Conservation (phyloP, 2,113 vertebrate species). For the Strigops habroptila region DNA sequence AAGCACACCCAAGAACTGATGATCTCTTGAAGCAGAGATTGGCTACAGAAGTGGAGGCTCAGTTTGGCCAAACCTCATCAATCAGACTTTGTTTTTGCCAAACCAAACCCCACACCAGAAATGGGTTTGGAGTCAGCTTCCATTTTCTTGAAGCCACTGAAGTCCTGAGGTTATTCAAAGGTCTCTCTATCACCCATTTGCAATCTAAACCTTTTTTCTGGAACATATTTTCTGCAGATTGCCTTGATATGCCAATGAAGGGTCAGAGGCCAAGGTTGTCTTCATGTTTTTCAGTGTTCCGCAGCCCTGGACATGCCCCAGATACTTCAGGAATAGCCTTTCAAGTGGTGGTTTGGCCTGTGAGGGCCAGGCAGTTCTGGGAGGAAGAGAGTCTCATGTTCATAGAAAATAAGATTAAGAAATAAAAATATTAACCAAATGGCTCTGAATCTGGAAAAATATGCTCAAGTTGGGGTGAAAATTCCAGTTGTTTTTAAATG, state of each 20-base stretch:
- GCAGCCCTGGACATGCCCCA: neutral
- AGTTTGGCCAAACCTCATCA: slow-evolving; percentile 64
- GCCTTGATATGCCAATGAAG: neutral
- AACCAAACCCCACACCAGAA: slow-evolving; percentile 53
- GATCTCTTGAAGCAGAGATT: slow-evolving; percentile 24
- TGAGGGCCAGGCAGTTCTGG: neutral
- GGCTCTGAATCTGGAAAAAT: slow-evolving; percentile 59
- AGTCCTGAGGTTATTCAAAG: slow-evolving; percentile 52
- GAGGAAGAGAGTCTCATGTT: slow-evolving; percentile 57
- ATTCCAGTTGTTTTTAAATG: slow-evolving; percentile 58
- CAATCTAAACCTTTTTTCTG: slow-evolving; percentile 30
- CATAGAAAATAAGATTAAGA: slow-evolving; percentile 59
- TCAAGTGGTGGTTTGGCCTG: slow-evolving; percentile 60
- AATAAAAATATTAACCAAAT: slow-evolving; percentile 61
- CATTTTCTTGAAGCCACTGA: slow-evolving; percentile 32
- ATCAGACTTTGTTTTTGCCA: slow-evolving; percentile 63
- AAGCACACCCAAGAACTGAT: slow-evolving; percentile 54
- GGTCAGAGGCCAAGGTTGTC: neutral
- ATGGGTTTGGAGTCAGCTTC: slow-evolving; percentile 36
- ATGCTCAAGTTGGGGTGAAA: slow-evolving; percentile 54
- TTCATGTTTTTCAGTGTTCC: slow-evolving; percentile 17
- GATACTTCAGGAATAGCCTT: slow-evolving; percentile 55
- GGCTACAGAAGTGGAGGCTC: slow-evolving; percentile 20
- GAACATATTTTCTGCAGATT: neutral
- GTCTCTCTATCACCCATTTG: slow-evolving; percentile 19